Base-by-base conservation (phyloP, 2,797 vertebrate species). In the Columba guinea region DNA sequence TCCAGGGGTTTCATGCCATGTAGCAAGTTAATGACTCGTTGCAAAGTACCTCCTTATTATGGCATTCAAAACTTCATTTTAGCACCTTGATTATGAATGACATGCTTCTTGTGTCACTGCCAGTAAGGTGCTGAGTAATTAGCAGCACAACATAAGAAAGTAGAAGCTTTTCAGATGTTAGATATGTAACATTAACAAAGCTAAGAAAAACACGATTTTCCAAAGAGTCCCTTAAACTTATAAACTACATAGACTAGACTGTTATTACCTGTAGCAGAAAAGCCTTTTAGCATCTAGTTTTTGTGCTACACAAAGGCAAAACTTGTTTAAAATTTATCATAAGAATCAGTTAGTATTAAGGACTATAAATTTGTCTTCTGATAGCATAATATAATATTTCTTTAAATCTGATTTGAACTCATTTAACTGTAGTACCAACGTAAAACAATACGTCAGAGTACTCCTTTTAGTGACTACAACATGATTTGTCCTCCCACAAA, bases 61-160 rank as follows among this genome's bases (percentile, higher is more conserved):
- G 53, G 5, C 9, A 88, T 81, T 84, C 79, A 81, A 90, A 93
- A 76, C 73, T 73, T 84, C 44, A 82, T 74, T 88, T 94, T 79
- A 84, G 56, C 53, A 91, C 86, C 56, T 94, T 74, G 63, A 89
- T 79, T 89, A 93, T 89, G 69, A 94, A 77, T 90, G 74, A 60
- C 53, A 64, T 32, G 52, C 24, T 84, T 76, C 58, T 75, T 89
- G 44, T 65, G 92, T 70, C 70, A 74, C 19, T 53, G 63, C 58
- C 67, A 81, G 44, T 21, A 81, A 79, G 49, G 16, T 77, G 63
- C 74, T 93, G 63, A 84, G 63, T 56, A 73, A 89, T 75, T 49
- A 69, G 34, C 46, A 85, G 65, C 27, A 49, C 17, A 78, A 49
- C 14, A 35, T 48, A 63, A 7, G 46, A 88, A 80, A 71, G n/a